These are phyloP conservation scores for Peromyscus eremicus DNA, from an alignment of 2,797 vertebrate species.

Conservation along the genomic window DNA sequence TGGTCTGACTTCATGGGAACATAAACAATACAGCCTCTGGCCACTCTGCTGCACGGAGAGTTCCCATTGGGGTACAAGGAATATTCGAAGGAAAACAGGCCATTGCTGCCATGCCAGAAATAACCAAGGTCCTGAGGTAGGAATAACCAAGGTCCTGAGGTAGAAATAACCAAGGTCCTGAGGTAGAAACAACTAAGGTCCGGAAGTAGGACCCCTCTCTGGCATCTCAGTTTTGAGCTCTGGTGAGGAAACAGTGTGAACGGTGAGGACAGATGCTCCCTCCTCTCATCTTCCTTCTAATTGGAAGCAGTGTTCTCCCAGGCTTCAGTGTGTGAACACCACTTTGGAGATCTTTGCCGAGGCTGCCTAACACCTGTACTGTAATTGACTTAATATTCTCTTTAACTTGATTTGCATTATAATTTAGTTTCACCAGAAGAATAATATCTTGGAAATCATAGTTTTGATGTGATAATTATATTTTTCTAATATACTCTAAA, in stretches of 20 bases:
- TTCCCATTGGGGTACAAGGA: too few species aligned
- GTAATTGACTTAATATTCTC: slow-evolving; percentile 51
- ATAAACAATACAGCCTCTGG: not conserved
- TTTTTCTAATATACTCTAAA: slow-evolving; percentile 56
- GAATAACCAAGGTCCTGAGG: too few species aligned
- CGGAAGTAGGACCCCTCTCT: not conserved
- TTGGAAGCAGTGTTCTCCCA: not conserved
- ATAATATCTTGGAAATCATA: slow-evolving; percentile 51
- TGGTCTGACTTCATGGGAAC: not conserved
- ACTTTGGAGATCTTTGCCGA: slow-evolving; percentile 18
- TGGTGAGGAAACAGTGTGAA: accelerated
- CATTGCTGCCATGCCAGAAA: not conserved
- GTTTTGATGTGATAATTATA: slow-evolving; percentile 67
- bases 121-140: too few species aligned
- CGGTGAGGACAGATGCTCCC: too few species aligned
- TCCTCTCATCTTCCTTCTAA: not conserved
- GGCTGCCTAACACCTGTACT: slow-evolving; percentile 45
- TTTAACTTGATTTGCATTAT: slow-evolving; percentile 57
- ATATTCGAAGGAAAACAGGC: not conserved
- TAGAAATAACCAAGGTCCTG: too few species aligned
- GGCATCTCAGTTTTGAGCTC: not conserved
- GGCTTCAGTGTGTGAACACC: not conserved
- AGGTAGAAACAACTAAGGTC: too few species aligned
- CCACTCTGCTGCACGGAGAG: not conserved
- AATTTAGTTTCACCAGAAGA: slow-evolving; percentile 63